Percentiles rank a stretch among this genome's conserved stretches.
phyloP scores from a whole-genome alignment of 2,797 vertebrate species.

The Danio jaintianensis region DNA sequence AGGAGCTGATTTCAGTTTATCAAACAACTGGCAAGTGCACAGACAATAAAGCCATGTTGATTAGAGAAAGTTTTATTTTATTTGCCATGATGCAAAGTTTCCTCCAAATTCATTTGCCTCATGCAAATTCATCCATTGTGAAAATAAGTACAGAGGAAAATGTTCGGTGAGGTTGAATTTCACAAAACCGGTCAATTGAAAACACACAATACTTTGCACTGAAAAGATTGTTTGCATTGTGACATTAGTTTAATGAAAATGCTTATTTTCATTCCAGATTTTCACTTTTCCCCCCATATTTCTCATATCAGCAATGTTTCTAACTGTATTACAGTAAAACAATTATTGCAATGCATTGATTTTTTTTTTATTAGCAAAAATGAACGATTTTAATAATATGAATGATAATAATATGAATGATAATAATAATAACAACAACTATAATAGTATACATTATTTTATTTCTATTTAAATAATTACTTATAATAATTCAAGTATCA shows the following conservation, averaged over 20 bases:
- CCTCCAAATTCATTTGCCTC: constrained; percentile 53
- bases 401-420: too few relatives aligned
- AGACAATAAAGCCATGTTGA: constrained; percentile 45
- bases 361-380: too few relatives aligned
- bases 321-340: too few relatives aligned
- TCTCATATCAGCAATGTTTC: too few relatives aligned
- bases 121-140: constrained; percentile 42
- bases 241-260: background rate
- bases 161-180: background rate
- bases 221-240: background rate
- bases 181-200: constrained; percentile 3
- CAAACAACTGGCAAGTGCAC: constrained; percentile 3
- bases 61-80: constrained; percentile 55
- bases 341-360: too few relatives aligned
- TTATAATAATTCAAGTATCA: too few relatives aligned
- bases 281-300: background rate
- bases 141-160: constrained; percentile 38
- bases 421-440: too few relatives aligned
- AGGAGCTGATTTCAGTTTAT: constrained; percentile 15
- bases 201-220: background rate
- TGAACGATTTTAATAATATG: too few relatives aligned
- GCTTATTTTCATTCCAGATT: background rate
- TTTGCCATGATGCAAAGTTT: constrained; percentile 59
- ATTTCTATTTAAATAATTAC: too few relatives aligned
- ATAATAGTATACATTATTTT: too few relatives aligned